Evolutionary conservation across 2,797 vertebrate species (phyloP).

Genomic region (Xenops minutus): DNA sequence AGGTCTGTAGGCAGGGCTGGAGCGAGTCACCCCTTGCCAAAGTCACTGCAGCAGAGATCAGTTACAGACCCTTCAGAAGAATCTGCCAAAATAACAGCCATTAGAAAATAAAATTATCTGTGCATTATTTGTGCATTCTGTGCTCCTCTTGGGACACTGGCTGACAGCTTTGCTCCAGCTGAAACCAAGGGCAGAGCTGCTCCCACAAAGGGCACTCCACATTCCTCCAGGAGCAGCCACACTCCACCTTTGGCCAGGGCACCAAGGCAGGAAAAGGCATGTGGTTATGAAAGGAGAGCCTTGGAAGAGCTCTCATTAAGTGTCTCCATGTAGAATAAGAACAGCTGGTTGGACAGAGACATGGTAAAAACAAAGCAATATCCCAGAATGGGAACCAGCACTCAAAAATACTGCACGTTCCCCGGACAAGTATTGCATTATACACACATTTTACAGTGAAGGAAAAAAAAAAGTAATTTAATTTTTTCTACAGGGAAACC

Average conservation of each 20-base stretch:
- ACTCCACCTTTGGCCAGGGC: background rate
- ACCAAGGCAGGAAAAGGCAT: background rate
- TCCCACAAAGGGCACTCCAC: background rate
- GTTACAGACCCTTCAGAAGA: background rate
- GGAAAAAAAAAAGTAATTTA: background rate
- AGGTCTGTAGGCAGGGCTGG: background rate
- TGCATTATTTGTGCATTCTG: too few relatives aligned
- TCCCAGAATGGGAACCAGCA: background rate
- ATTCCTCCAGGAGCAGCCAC: background rate
- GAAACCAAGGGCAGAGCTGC: background rate
- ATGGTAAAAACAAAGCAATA: background rate
- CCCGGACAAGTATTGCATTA: too few relatives aligned
- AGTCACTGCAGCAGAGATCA: background rate
- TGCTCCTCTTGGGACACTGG: background rate
- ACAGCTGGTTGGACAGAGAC: background rate
- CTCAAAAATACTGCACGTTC: accelerated
- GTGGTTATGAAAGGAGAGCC: background rate
- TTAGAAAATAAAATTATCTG: background rate
- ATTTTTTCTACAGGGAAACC: background rate
- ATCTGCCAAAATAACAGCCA: background rate
- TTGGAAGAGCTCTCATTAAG: background rate
- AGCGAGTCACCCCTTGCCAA: accelerated
- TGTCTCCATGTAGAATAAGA: background rate
- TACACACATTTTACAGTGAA: accelerated
- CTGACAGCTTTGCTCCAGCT: background rate